Conservation (phyloP, 2,888 invertebrate species). For the Brachylomia viminalis region DNA sequence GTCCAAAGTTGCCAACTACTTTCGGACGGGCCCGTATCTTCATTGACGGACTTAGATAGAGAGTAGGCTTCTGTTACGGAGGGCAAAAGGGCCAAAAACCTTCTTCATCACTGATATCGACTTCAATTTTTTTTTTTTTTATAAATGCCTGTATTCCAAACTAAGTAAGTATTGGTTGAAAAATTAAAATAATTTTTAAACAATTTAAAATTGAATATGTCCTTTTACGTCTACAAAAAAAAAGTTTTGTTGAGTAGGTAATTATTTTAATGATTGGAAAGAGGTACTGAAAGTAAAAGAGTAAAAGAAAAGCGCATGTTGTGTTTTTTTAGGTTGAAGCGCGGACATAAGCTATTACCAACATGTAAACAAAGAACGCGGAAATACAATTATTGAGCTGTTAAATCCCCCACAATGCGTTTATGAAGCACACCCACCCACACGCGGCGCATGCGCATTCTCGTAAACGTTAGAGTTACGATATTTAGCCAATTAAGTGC, state of each 20-base stretch:
- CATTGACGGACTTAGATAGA: not conserved
- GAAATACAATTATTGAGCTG: constrained; percentile 35
- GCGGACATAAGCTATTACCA: constrained; percentile 34
- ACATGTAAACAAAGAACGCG: constrained; percentile 35
- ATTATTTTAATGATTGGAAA: not conserved
- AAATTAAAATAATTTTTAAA: too few species aligned
- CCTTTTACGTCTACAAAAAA: not conserved
- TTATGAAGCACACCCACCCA: constrained; percentile 19
- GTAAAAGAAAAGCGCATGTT: not conserved
- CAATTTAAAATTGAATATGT: too few species aligned
- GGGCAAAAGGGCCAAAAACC: not conserved
- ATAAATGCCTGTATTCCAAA: not conserved
- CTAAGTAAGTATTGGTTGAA: too few species aligned
- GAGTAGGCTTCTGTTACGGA: not conserved
- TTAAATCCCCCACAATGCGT: constrained; percentile 9
- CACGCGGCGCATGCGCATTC: constrained; percentile 12
- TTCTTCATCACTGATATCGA: not conserved
- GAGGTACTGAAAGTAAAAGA: not conserved
- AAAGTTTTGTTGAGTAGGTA: not conserved
- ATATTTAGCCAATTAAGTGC: constrained; percentile 46
- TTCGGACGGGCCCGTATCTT: not conserved
- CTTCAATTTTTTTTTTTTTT: not conserved
- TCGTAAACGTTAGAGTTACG: constrained; percentile 44
- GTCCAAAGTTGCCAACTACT: not conserved
- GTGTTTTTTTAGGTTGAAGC: not conserved